phyloP scores from a whole-genome alignment of 64 coral and sea anemone genomes.

The Montipora capricornis region DNA sequence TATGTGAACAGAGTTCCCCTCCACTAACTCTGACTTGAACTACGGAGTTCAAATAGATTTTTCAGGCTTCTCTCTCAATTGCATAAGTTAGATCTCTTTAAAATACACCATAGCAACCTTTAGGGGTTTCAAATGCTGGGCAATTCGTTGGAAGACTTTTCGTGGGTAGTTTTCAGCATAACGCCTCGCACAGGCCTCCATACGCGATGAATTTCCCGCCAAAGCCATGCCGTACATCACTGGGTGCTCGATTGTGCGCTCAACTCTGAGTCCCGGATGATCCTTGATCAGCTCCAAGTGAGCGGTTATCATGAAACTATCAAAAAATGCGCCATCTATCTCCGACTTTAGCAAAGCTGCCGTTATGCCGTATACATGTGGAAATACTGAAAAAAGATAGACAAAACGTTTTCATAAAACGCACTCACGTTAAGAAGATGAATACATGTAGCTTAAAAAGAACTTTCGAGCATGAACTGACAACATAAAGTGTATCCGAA shows the following conservation, averaged over 20 bases:
- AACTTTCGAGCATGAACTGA: no score
- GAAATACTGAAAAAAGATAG: slow-evolving; percentile 63
- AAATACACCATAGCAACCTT: background rate
- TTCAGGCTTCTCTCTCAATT: no score
- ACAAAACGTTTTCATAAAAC: background rate
- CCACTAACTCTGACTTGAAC: no score
- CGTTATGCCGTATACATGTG: slow-evolving; percentile 30
- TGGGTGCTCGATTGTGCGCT: slow-evolving; percentile 76
- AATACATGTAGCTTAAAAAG: no score
- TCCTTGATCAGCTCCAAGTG: slow-evolving; percentile 52
- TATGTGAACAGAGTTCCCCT: no score
- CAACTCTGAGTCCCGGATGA: slow-evolving; percentile 60
- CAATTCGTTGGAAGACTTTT: slow-evolving; percentile 65
- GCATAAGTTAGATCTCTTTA: no score
- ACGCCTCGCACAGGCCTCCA: slow-evolving; percentile 61
- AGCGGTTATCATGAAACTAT: slow-evolving; percentile 74
- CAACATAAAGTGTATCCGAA: background rate
- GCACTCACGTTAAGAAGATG: no score
- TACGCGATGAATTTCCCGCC: slow-evolving; percentile 62
- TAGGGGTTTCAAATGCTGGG: slow-evolving; percentile 73
- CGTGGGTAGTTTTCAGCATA: slow-evolving; percentile 73
- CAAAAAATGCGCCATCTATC: slow-evolving; percentile 73
- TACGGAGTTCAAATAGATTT: no score
- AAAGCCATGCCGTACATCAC: slow-evolving; percentile 66
- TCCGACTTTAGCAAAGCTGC: slow-evolving; percentile 57